Evolutionary conservation across 2,113 vertebrate species (phyloP).

Genomic region (Plotosus lineatus): DNA sequence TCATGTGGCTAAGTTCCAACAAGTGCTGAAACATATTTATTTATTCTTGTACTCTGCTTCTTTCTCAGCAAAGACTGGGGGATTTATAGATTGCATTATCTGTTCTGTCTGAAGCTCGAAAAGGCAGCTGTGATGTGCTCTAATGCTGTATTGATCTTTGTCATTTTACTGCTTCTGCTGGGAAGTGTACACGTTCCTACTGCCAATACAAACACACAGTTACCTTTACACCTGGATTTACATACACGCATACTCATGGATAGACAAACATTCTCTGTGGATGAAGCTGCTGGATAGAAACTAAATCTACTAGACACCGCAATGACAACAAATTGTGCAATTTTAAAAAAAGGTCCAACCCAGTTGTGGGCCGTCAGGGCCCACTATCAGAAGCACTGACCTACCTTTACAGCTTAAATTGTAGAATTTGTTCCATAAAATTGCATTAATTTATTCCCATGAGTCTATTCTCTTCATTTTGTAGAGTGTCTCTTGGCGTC

Average conservation of each 20-base stretch:
- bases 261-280: slow-evolving; percentile 2
- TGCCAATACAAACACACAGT: not conserved
- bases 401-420: no score
- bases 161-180: slow-evolving; percentile 63
- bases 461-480: no score
- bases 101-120: slow-evolving; percentile 56
- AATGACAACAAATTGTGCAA: not conserved
- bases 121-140: slow-evolving; percentile 67
- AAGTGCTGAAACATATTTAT: slow-evolving; percentile 31
- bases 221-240: slow-evolving; percentile 12
- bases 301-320: not conserved
- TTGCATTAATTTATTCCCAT: no score
- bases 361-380: no score
- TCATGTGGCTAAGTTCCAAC: not conserved
- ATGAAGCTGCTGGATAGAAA: not conserved
- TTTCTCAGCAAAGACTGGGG: slow-evolving; percentile 1
- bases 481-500: no score
- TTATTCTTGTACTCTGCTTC: slow-evolving; percentile 9
- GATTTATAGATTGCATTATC: slow-evolving; percentile 36
- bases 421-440: no score
- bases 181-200: slow-evolving; percentile 34
- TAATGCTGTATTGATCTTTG: slow-evolving; percentile 75
- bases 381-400: no score
- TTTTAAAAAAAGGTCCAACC: not conserved
- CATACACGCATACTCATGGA: slow-evolving; percentile 31